Base-by-base conservation (phyloP, 53 echinoderm and acorn worm species). In the Henricia sp. region DNA sequence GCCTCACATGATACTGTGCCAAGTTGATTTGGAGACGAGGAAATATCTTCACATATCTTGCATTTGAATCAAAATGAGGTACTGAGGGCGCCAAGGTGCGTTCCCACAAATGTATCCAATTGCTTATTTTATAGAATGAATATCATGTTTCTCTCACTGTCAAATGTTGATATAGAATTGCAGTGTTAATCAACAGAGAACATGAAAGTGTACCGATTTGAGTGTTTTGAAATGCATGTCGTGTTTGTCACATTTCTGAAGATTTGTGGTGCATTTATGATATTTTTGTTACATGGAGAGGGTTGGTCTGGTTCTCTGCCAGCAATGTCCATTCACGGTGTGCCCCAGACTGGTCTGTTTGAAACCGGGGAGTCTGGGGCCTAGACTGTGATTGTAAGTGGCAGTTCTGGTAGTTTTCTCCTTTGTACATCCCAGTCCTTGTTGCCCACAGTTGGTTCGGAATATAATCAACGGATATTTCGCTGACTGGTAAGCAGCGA, bases 311-410 rank as follows among this genome's bases (percentile, higher is more conserved):
- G 14, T 25, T 63, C 17, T 9, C 56, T 3, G 80, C 80, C 80
- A 80, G 80, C 51, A 80, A 64, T 80, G 62, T 38, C 80, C 80
- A 63, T 19, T 50, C 64, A 44, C 63, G 30, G 62, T 62, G 52
- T 34, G 52, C 53, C 53, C 44, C 36, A 4, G 63, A 17, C 9
- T 19, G n/a, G 52, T 73, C 37, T 52, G 36, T 11, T 1, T 34
- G 6, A 8, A 17, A 19, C 16, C 73, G 19, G n/a, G 2, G 50
- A 32, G 65, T 20, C 63, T 64, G 48, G 65, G 80, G 30, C 50
- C 23, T n/a, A 64, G 80, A 80, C 80, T 63, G 80, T 64, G 80
- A 80, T 4, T 39, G 80, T 80, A 80, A 80, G 80, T 34, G 80
- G 80, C 64, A 80, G 21, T 80, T 80, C 80, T 80, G 80, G 80